phyloP scores from a whole-genome alignment of 2,797 vertebrate species.

The Liparis tanakae region DNA sequence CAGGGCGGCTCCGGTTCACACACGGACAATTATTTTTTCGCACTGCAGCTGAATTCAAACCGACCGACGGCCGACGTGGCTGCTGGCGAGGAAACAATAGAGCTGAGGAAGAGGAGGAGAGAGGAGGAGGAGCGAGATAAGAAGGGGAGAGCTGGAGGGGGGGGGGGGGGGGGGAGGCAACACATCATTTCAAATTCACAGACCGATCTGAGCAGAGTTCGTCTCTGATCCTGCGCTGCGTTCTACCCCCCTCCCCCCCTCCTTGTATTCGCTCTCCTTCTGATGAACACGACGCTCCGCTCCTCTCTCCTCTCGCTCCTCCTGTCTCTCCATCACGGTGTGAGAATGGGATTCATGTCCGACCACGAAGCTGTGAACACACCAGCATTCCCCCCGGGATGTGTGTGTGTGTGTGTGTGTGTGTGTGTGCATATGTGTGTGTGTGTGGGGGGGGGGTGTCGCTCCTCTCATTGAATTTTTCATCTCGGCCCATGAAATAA shows the following conservation, averaged over 20 bases:
- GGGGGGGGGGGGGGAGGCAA: slow-evolving; percentile 47
- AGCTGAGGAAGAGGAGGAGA: slow-evolving; percentile 43
- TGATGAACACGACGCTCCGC: slow-evolving; percentile 35
- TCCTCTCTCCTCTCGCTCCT: slow-evolving; percentile 61
- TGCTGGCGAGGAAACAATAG: slow-evolving; percentile 59
- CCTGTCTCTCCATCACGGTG: slow-evolving; percentile 64
- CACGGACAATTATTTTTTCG: neutral
- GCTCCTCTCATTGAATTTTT: slow-evolving; percentile 78
- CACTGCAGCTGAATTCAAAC: slow-evolving; percentile 42
- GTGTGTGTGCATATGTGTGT: too few relatives aligned
- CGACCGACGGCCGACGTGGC: slow-evolving; percentile 35
- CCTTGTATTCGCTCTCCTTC: slow-evolving; percentile 66
- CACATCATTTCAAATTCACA: slow-evolving; percentile 73
- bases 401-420: too few relatives aligned
- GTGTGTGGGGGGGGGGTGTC: slow-evolving; percentile 63
- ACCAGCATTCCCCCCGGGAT: slow-evolving; percentile 55
- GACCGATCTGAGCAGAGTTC: slow-evolving; percentile 70
- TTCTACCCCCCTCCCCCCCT: slow-evolving; percentile 37
- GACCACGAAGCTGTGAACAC: slow-evolving; percentile 68
- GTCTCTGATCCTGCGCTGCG: slow-evolving; percentile 72
- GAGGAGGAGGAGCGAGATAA: slow-evolving; percentile 10
- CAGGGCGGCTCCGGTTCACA: slow-evolving; percentile 1
- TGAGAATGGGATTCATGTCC: slow-evolving; percentile 73
- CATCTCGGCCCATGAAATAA: slow-evolving; percentile 77
- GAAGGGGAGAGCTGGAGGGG: slow-evolving; percentile 22